phyloP scores from a whole-genome alignment of 2,888 invertebrate genomes.

The Metalampra italica region DNA sequence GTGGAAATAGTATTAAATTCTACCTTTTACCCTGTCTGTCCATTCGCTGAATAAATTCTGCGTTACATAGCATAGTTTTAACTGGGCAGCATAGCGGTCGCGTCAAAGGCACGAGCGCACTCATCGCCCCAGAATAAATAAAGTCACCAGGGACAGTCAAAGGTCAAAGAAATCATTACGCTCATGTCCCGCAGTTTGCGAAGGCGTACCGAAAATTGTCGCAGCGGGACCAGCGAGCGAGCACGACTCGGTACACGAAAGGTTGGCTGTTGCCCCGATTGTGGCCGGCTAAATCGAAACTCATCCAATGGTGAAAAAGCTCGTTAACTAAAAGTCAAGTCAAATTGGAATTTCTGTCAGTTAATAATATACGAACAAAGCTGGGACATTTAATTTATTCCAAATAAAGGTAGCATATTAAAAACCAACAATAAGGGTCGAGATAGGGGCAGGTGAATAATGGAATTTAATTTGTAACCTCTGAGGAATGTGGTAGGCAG shows the following conservation, averaged over 20 bases:
- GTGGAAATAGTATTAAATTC: conserved; percentile 63
- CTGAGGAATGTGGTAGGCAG: conserved; percentile 51
- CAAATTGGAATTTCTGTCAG: background rate
- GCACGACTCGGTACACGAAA: conserved; percentile 56
- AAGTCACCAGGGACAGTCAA: conserved; percentile 54
- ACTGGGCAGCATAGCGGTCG: conserved; percentile 40
- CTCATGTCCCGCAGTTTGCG: conserved; percentile 44
- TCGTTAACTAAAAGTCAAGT: background rate
- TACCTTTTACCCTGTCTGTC: conserved; percentile 52
- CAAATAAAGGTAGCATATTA: conserved; percentile 44
- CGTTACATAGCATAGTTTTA: conserved; percentile 41
- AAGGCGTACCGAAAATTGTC: conserved; percentile 61
- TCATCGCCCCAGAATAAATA: conserved; percentile 32
- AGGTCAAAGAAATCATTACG: conserved; percentile 66
- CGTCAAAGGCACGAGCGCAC: conserved; percentile 47
- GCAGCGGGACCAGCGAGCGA: conserved; percentile 46
- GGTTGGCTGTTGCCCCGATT: conserved; percentile 38
- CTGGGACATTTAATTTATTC: conserved; percentile 27
- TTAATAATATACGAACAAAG: background rate
- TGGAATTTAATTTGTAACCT: conserved; percentile 46
- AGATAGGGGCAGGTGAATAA: conserved; percentile 65
- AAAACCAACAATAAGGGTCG: conserved; percentile 41
- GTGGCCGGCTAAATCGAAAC: conserved; percentile 25
- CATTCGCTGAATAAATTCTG: conserved; percentile 55
- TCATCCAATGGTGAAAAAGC: conserved; percentile 5